Base-by-base conservation (phyloP, 1,140 invertebrate genomes). In the Sarcophaga bullata region DNA sequence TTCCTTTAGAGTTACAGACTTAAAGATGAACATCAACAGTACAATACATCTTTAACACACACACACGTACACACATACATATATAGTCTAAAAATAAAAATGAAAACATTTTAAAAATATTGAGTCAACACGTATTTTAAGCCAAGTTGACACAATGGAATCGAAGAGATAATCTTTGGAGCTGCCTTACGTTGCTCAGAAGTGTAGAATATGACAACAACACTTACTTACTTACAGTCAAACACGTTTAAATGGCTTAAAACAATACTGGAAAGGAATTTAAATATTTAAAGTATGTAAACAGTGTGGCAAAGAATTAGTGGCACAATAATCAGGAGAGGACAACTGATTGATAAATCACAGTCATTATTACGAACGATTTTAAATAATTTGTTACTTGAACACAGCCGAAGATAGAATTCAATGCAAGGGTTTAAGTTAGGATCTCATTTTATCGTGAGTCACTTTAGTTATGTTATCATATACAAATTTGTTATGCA, bases 81-180 rank as follows among this genome's bases (percentile, higher is more conserved):
- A n/a, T n/a, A n/a, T n/a, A n/a, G n/a, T 37, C 25, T 37, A 37
- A 37, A 37, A 37, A 37, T 37, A 37, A 37, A 37, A 37, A 37
- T 37, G 25, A 37, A 37, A 37, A 37, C 25, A 4, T 37, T 37
- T 37, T 37, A 37, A 37, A 37, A 50, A 78, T 17, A 78, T 10
- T 50, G 48, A 52, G 13, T 78, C n/a, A 78, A 78, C 17, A 78
- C 19, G 50, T 78, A 52, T n/a, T 52, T 50, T 52, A 17, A 52
- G n/a, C 48, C 6, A 52, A 78, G 75, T 52, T 78, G 75, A 52
- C 75, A 78, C 75, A 25, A 78, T 78, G 48, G 6, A 58, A n/a
- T 6, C n/a, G 54, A 13, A n/a, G 25, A 37, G 25, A 37, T 37
- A 37, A 37, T 37, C 25, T 37, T 58, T 15, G 54, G 13, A 58